Evolutionary conservation across 2,797 vertebrate species (phyloP), one percentile per base, ranked within the genome.

Genomic region (Sebastes kiyomatsui): DNA sequence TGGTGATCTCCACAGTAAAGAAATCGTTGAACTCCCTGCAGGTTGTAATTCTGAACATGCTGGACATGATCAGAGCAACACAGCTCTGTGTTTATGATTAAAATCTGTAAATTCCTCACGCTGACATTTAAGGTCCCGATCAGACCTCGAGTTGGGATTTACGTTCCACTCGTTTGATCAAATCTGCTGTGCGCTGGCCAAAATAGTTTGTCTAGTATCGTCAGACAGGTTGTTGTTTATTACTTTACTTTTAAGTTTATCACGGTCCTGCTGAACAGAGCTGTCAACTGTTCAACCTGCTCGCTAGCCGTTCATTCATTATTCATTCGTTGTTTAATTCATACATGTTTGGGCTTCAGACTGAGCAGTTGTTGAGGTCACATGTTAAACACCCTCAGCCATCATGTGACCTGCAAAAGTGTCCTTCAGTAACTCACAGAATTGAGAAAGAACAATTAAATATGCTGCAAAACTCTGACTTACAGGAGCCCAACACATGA

Each of bases 301-400:
- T 59, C 49, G 11, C 62, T n/a, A 58, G 10, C 16, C 55, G 14
- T 10, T 71, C 30, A 71, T 68, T 82, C 61, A 79, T 56, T 73
- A 76, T 73, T 79, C 67, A 81, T 42, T 22, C 22, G 32, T 33
- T 38, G 62, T 72, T 79, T 73, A 28, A 69, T 56, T 79, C 38
- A 35, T 33, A 6, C 14, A 20, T 23, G 58, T 67, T 66, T 58
- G 22, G 18, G 33, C 52, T 77, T 11, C 18, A 16, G 25, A 38
- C 28, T n/a, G n/a, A 54, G 52, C 33, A 22, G 54, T 22, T 16
- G 28, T 9, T 67, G 66, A 81, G 59, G 16, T 70, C 58, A 80
- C 61, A 33, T 62, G 55, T 65, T 62, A 25, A 32, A 65, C 33
- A 38, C 13, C 79, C 23, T 73, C 33, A n/a, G 18, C 30, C 56